phyloP scores from a whole-genome alignment of 1,140 invertebrate genomes.

The Helicorthomorpha holstii region DNA sequence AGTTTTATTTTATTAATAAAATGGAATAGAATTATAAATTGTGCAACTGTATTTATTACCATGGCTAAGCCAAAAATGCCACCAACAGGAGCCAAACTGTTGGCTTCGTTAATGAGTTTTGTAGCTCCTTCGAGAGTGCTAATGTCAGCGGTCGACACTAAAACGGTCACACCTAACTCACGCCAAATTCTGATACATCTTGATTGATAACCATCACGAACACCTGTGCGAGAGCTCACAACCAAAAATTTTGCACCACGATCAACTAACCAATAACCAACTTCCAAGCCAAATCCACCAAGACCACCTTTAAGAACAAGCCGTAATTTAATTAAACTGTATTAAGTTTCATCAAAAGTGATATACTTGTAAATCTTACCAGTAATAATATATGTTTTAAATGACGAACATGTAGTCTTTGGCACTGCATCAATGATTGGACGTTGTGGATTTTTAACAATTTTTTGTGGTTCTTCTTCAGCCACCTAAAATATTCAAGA shows the following conservation, averaged over 20 bases:
- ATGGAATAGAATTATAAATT: background rate
- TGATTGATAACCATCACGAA: slow-evolving; percentile 74
- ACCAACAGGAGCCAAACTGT: slow-evolving; percentile 55
- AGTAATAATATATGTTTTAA: slow-evolving; percentile 33
- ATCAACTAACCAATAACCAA: slow-evolving; percentile 72
- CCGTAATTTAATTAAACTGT: too few relatives aligned
- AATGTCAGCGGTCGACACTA: slow-evolving; percentile 49
- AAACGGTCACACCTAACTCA: slow-evolving; percentile 47
- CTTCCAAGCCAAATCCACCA: slow-evolving; percentile 86
- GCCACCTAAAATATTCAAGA: too few relatives aligned
- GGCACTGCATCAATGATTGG: background rate
- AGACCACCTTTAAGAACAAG: slow-evolving; percentile 37
- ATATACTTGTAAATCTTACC: too few relatives aligned
- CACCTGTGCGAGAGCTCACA: slow-evolving; percentile 69
- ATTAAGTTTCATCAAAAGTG: too few relatives aligned
- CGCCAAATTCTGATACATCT: slow-evolving; percentile 51
- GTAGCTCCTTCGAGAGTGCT: slow-evolving; percentile 45
- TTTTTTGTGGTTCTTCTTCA: too few relatives aligned
- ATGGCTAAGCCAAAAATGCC: slow-evolving; percentile 90
- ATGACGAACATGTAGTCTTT: slow-evolving; percentile 10
- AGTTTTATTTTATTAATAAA: background rate
- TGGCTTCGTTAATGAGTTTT: slow-evolving; percentile 47
- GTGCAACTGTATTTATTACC: slow-evolving; percentile 28
- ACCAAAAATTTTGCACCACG: slow-evolving; percentile 69
- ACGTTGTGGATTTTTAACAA: too few relatives aligned